phyloP scores from a whole-genome alignment of 2,888 invertebrate species.

The Mythimna lalbum region DNA sequence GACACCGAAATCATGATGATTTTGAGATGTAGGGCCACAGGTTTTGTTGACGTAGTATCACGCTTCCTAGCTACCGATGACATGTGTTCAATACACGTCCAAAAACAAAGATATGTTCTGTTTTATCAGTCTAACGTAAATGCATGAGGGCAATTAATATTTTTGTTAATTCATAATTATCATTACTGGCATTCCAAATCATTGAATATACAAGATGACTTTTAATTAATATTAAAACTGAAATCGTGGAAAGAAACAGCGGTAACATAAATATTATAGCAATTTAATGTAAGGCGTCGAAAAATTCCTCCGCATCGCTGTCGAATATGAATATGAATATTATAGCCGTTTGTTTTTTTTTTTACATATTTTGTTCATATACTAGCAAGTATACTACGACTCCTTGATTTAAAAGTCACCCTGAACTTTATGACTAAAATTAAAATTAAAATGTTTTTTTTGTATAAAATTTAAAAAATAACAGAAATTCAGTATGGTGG shows the following conservation, averaged over 20 bases:
- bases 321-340: not conserved
- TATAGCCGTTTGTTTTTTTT: not conserved
- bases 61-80: conserved; percentile 28
- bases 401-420: not conserved
- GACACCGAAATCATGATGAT: not conserved
- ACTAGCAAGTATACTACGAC: no score
- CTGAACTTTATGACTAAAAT: not conserved
- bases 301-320: no score
- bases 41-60: conserved; percentile 16
- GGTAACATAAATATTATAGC: not conserved
- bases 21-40: not conserved
- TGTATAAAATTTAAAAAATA: conserved; percentile 5
- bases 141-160: conserved; percentile 36
- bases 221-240: not conserved
- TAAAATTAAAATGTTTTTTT: not conserved
- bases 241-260: not conserved
- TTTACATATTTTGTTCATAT: not conserved
- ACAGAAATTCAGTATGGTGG: conserved; percentile 60
- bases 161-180: conserved; percentile 10
- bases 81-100: conserved; percentile 23
- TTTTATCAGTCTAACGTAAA: conserved; percentile 55
- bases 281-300: no score
- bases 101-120: conserved; percentile 46
- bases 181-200: conserved; percentile 55
- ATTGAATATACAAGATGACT: conserved; percentile 22